Base-by-base conservation (phyloP, 2,888 invertebrate species). In the Hedya salicella region DNA sequence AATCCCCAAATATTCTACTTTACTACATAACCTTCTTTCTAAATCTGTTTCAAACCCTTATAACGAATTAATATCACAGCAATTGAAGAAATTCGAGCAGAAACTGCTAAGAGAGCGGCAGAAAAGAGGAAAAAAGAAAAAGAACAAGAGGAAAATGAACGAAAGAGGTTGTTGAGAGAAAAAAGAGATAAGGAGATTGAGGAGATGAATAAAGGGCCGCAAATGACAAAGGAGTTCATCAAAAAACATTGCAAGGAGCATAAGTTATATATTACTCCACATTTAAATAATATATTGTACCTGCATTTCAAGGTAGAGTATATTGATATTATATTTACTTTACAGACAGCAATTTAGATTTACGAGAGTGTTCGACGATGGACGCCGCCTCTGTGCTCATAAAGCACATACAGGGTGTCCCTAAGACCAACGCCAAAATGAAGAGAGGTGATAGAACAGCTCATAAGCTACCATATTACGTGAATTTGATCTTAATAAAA, bases 221-320 rank as follows among this genome's bases (percentile, higher is more conserved):
- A 84, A 73, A 97, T 99, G 94, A 98, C 98, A 0, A 96, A 97
- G 79, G 94, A 96, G 73, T 95, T 95, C 59, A 93, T 99, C 52
- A 94, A 91, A 72, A 95, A 97, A 62, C 95, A 96, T 75, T 99
- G 98, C 89, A 96, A 95, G 79, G 95, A 97, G 70, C 93, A 96
- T 70, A 95, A 96, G 76, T 88, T 98, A 0, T 99, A 98, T 81
- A 93, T 95, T 72, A 98, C 98, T 0, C 98, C 98, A 0, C 89
- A 95, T 74, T 89, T 99, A 9, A 99, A 99, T 85, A 98, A 98
- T 85, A 97, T 98, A 11, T 92, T 99, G 0, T 99, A 99, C 86
- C 93, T 99, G 44, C 98, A 99, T 91, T 98, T 93, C 95, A 98
- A 95, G 96, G 97, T 96, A 86, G 71, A 40, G 16, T 48, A 1